Evolutionary conservation across 2,797 vertebrate species (phyloP), one percentile per base, ranked within the genome.

Genomic region (Schizopygopsis pylzovi): DNA sequence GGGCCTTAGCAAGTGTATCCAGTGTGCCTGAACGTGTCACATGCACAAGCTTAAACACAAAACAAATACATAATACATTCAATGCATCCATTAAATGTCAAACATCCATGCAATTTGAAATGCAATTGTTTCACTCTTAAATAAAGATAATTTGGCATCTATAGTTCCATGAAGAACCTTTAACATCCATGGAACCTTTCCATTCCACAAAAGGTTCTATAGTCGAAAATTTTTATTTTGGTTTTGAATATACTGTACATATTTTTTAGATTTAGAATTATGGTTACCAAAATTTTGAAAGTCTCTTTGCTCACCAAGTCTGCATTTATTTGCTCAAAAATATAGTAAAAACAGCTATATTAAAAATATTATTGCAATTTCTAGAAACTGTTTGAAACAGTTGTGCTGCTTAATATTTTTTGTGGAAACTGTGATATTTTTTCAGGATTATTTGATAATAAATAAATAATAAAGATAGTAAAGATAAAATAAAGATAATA

Each of bases 31-130:
- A 84, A 47, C 2, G 6, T 43, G 56, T 63, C 71, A 37, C 9
- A 13, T 56, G 52, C 79, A 39, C 79, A 81, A 20, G 61, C 63
- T 28, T 18, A 37, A 49, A 68, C 79, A 79, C 65, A 85, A 56
- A 28, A 25, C 81, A 22, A 5, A 65, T 49, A 45, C 56, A 49
- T 67, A 5, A 65, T 49, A 45, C 28, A 49, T 77, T 43, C 45
- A 39, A 4, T 18, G 33, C 59, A 49, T 76, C 3, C 1, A 7
- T 70, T 81, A 33, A 37, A 81, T 67, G 81, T 4, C 33, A 77
- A 18, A 77, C 18, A 77, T 54, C 10, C 5, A 22, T 77, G 49
- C 9, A 52, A 8, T 47, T 43, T 43, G 41, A 43, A 43, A 43
- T 9, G 41, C 4, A 33, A 49, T 22, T 22, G 8, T 56, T 56